Evolutionary conservation across 2,113 vertebrate genomes (phyloP), one percentile per base, ranked within the genome.

Genomic region (Puntigrus tetrazona): DNA sequence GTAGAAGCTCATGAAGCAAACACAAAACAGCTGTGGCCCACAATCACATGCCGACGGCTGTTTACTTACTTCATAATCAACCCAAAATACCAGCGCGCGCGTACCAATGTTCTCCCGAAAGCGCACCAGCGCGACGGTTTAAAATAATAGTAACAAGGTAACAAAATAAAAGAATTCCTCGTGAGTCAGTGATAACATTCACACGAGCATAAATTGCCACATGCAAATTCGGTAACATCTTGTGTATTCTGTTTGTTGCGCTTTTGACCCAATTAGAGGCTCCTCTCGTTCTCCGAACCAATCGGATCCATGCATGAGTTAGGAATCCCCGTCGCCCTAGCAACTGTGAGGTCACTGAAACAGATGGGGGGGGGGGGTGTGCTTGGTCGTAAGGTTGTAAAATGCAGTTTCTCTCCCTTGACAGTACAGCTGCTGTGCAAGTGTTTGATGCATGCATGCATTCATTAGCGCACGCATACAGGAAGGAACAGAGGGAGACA

Each of bases 301-400:
- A 87, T 83, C 84, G 63, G 41, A 81, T 27, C 18, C 55, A 45
- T 38, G 50, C 78, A 74, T 78, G 52, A 70, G 38, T 65, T 79
- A 77, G 55, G 73, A 85, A 86, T 78, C 85, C 85, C 85, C 85
- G 34, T 86, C 70, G 78, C 85, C 85, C 34, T 78, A 75, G 86
- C 59, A 87, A 85, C 83, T 65, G 80, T 82, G 78, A 87, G 83
- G 86, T 87, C 78, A 87, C 63, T 38, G 29, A 47, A 73, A 36
- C 25, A 36, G 84, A 45, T 72, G 43, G 52, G 45, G 50, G 55
- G 70, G 11, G 18, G 61, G 34, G 31, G 16, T n/a, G 47, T 25
- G 36, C 13, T 22, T 11, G 76, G 75, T 57, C 43, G 9, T 29
- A 52, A 38, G 55, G 59, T 36, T 78, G 61, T 74, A 45, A 70